Base-by-base conservation (phyloP, 2,113 vertebrate species). In the Cavia porcellus region DNA sequence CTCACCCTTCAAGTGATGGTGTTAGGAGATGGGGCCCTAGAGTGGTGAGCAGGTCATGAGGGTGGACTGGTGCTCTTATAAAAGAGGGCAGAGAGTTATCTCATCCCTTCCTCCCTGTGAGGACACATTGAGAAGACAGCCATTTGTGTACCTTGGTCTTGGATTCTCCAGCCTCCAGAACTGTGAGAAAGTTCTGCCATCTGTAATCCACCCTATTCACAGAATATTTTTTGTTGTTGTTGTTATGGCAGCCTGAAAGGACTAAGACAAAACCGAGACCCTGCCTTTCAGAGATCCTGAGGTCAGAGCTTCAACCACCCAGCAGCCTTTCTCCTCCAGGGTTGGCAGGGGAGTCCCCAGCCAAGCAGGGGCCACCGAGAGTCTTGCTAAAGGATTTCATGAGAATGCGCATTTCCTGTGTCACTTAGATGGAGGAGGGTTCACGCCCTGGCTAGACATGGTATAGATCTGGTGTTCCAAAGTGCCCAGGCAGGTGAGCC, bases 401-500 rank as follows among this genome's bases (percentile, higher is more conserved):
- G 32, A 66, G 35, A 22, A 28, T 4, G 0, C 4, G 5, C 15
- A 24, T 7, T 24, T 8, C 61, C 42, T 3, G 4, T n/a, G 62
- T 72, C 70, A 50, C 45, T 25, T 17, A 19, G 13, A 22, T 11
- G 30, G n/a, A 42, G 17, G 55, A 88, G 38, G 20, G 55, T 25
- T 9, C 2, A 30, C 2, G 17, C 11, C n/a, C 0, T 1, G 38
- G 50, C 10, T 20, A 13, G 68, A 30, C 13, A 28, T 0, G 19
- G 14, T 0, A 24, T n/a, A 82, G 32, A 68, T 28, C 30, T 68
- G 45, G 0, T 1, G 50, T 28, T 3, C 62, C 0, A 0, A 50
- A 11, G 32, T 35, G 10, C 38, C 4, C 24, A 10, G 28, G 6
- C 11, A 2, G 5, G 25, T 3, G 1, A 62, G 35, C 55, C 4